Percentiles rank a stretch among this genome's conserved stretches.
Conservation (phyloP, 2,113 vertebrate genomes). For the Hirundichthys speculiger region DNA sequence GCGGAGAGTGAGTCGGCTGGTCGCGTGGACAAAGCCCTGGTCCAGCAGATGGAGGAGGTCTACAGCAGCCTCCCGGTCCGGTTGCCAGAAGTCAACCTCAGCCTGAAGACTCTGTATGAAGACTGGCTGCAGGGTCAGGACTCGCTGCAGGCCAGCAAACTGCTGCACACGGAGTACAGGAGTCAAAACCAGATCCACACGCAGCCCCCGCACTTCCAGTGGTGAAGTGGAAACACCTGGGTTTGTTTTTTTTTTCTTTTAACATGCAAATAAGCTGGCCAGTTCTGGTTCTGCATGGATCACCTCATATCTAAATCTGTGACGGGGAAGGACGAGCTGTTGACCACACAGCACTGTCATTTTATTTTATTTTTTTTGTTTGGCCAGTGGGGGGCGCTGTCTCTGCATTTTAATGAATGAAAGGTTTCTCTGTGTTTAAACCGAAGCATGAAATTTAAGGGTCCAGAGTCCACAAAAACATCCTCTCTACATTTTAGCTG, state of each 20-base stretch:
- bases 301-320: neutral
- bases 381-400: conserved; percentile 34
- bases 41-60: conserved; percentile 90
- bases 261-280: neutral
- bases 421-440: neutral
- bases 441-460: neutral
- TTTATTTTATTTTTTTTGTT: too few relatives aligned
- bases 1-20: conserved; percentile 84
- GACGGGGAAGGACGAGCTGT: neutral
- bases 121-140: conserved; percentile 91
- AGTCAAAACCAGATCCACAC: conserved; percentile 53
- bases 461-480: conserved; percentile 6
- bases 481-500: neutral
- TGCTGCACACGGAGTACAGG: conserved; percentile 85
- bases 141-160: conserved; percentile 78
- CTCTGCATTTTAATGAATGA: too few relatives aligned
- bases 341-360: neutral
- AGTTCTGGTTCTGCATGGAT: conserved; percentile 1
- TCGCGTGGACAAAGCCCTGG: conserved; percentile 82
- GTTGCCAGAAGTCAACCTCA: conserved; percentile 82
- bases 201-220: conserved; percentile 79
- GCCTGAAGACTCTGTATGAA: conserved; percentile 86
- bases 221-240: conserved; percentile 59
- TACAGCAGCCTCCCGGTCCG: conserved; percentile 85
- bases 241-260: too few relatives aligned